Percentiles rank a stretch among this genome's conserved stretches.
Evolutionary conservation across 2,113 vertebrate species (phyloP).

Genomic region (Heliornis fulica): DNA sequence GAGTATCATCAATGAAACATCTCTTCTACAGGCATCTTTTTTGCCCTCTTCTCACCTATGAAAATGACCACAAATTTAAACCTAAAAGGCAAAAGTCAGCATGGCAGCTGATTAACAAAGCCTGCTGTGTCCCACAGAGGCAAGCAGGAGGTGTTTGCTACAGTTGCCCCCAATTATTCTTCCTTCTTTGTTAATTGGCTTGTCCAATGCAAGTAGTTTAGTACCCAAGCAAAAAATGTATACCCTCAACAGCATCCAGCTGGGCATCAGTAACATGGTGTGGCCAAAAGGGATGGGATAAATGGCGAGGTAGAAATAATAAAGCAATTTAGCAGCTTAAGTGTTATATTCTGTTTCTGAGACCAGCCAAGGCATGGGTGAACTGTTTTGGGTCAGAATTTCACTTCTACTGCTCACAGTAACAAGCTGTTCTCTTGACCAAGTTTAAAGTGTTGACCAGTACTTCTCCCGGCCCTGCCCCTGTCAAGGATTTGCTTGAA

Average conservation of each 20-base stretch:
- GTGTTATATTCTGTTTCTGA: background rate
- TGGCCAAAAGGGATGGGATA: background rate
- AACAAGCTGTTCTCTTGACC: background rate
- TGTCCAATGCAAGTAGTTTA: background rate
- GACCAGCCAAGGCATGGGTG: background rate
- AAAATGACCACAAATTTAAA: background rate
- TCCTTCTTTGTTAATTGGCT: background rate
- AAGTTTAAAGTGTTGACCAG: background rate
- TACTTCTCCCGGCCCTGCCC: background rate
- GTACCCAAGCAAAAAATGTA: background rate
- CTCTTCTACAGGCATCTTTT: background rate
- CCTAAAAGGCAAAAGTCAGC: background rate
- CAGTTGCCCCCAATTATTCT: fast-evolving
- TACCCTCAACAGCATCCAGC: background rate
- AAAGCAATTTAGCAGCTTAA: background rate
- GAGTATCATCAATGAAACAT: background rate
- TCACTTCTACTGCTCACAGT: background rate
- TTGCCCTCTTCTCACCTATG: background rate
- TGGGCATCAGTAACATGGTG: background rate
- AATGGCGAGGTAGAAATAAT: background rate
- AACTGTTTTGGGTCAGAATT: background rate
- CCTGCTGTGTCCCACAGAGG: background rate
- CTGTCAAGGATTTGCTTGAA: background rate
- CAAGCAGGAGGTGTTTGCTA: background rate
- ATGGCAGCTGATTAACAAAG: background rate